A percentile compares a stretch with the other conserved stretches of the same genome.
These are phyloP conservation scores for Neodiprion pinetum DNA, from an alignment of 1,140 invertebrate genomes.

Conservation along the genomic window DNA sequence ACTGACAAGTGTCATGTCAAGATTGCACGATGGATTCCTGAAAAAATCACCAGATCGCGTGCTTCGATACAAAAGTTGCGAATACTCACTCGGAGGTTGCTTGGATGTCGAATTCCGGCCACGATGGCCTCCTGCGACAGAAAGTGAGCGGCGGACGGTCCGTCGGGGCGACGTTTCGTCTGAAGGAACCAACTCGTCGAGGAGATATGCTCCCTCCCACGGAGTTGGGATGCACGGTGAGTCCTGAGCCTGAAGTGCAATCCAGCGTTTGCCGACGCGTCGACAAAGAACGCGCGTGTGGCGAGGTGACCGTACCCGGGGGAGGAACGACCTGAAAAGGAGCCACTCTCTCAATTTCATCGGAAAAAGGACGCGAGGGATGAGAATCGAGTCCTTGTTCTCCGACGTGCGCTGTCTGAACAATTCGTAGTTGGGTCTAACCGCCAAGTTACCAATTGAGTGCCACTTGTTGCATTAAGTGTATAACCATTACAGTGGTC, in stretches of 20 bases:
- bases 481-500: too few species aligned
- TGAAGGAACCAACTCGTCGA: slow-evolving; percentile 39
- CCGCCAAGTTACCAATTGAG: too few species aligned
- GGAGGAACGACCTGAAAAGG: slow-evolving; percentile 64
- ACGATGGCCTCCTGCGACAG: slow-evolving; percentile 76
- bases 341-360: background rate
- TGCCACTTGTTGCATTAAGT: too few species aligned
- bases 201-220: slow-evolving; percentile 36
- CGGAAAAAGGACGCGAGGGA: too few species aligned
- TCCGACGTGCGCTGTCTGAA: too few species aligned
- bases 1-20: too few species aligned
- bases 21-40: too few species aligned
- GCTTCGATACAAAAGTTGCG: slow-evolving; percentile 16
- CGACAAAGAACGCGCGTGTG: slow-evolving; percentile 42
- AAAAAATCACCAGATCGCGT: background rate
- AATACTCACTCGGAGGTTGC: slow-evolving; percentile 77
- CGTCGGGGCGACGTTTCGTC: slow-evolving; percentile 58
- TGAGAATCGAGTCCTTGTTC: too few species aligned
- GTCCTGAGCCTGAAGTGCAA: slow-evolving; percentile 39
- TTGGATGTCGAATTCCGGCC: slow-evolving; percentile 82
- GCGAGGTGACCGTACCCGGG: slow-evolving; percentile 66
- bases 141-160: slow-evolving; percentile 72
- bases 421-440: too few species aligned
- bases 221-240: slow-evolving; percentile 61
- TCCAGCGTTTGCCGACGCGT: slow-evolving; percentile 50